A percentile compares a stretch with the other conserved stretches of the same genome.
Conservation (phyloP, 2,888 invertebrate species). For the Cremastobaeus sp. region DNA sequence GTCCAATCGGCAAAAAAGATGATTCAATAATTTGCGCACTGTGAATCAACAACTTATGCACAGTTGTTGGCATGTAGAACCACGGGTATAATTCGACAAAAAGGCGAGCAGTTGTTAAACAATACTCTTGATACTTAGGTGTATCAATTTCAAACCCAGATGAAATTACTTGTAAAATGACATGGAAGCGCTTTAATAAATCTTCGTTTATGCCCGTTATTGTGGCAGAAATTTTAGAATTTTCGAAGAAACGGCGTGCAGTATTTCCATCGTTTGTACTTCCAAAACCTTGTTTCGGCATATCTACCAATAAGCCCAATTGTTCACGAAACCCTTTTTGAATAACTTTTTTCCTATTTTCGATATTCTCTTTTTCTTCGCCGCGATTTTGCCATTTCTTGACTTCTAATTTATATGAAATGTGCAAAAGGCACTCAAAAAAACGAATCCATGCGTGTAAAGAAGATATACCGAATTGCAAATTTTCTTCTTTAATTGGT, state of each 20-base stretch:
- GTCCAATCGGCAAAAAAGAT: too few relatives aligned
- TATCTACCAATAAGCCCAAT: conserved; percentile 38
- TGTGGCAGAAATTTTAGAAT: conserved; percentile 34
- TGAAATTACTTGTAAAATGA: conserved; percentile 63
- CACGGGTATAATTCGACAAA: conserved; percentile 61
- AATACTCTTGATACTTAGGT: conserved; percentile 61
- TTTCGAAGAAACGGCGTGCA: conserved; percentile 12
- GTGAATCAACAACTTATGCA: conserved; percentile 67
- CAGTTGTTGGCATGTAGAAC: conserved; percentile 47
- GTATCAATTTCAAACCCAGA: conserved; percentile 63
- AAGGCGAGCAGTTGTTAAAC: conserved; percentile 38
- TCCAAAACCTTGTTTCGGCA: conserved; percentile 43
- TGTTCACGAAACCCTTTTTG: conserved; percentile 56
- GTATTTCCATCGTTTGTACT: conserved; percentile 42
- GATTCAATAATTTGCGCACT: conserved; percentile 62
- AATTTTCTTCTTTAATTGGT: conserved; percentile 43
- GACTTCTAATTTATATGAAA: conserved; percentile 65
- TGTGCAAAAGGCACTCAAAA: conserved; percentile 49
- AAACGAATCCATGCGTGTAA: conserved; percentile 67
- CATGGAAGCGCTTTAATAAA: conserved; percentile 54
- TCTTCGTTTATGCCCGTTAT: background rate
- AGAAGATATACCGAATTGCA: conserved; percentile 63
- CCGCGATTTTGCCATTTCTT: conserved; percentile 67
- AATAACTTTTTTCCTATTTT: conserved; percentile 58
- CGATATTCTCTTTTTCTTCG: conserved; percentile 33